Evolutionary conservation across 2,797 vertebrate genomes (phyloP).

Genomic region (Phylloscopus collybita): DNA sequence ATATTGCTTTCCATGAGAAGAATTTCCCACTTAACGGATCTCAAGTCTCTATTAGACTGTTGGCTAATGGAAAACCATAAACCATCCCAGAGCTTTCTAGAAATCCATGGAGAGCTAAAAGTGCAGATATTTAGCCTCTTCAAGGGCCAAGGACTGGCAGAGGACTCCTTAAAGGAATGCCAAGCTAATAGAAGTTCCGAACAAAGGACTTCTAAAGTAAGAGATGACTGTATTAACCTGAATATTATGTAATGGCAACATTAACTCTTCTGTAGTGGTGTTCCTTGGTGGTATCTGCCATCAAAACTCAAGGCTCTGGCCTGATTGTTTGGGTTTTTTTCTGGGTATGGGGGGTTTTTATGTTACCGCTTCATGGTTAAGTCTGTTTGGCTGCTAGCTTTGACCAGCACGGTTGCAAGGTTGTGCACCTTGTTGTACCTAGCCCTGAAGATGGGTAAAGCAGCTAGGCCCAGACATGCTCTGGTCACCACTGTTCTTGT

Average conservation of each 20-base stretch:
- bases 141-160: constrained; percentile 69
- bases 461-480: not conserved
- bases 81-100: constrained; percentile 71
- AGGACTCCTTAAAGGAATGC: constrained; percentile 70
- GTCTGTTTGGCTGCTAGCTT: not conserved
- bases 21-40: constrained; percentile 79
- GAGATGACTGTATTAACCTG: constrained; percentile 47
- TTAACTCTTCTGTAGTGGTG: constrained; percentile 6
- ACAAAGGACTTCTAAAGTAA: constrained; percentile 54
- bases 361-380: not conserved
- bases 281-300: not conserved
- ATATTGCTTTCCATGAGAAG: constrained; percentile 73
- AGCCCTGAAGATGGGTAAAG: not conserved
- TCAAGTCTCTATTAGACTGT: constrained; percentile 73
- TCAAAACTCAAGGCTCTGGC: not conserved
- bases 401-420: rapidly evolving
- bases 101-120: constrained; percentile 73
- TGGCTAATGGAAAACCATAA: constrained; percentile 80
- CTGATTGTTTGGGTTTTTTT: not conserved
- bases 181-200: constrained; percentile 67
- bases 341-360: not conserved
- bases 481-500: not conserved
- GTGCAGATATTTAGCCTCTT: constrained; percentile 73
- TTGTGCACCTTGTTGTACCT: not conserved
- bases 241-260: constrained; percentile 61